These are phyloP conservation scores for Psilopsiagon aymara DNA, from an alignment of 2,113 vertebrate genomes.

Conservation along the genomic window DNA sequence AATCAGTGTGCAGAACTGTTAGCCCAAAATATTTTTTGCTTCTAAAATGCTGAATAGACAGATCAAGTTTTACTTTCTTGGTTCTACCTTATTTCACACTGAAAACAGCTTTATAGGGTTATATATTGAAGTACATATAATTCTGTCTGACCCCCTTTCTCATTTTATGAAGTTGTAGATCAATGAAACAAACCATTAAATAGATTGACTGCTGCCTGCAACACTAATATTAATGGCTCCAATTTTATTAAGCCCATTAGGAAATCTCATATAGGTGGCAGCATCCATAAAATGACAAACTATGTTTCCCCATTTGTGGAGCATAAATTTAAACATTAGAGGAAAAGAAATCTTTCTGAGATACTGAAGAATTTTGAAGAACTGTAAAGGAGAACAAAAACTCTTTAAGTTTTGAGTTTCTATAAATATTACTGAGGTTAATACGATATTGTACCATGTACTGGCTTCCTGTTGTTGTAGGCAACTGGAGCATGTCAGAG, in stretches of 20 bases:
- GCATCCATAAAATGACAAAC: not conserved
- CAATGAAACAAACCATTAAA: conserved; percentile 19
- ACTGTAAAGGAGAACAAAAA: not conserved
- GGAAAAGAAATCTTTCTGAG: not conserved
- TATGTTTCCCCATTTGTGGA: not conserved
- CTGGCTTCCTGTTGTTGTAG: not conserved
- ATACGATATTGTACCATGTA: not conserved
- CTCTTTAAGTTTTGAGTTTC: not conserved
- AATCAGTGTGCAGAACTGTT: not conserved
- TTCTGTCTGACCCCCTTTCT: not conserved
- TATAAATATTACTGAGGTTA: not conserved
- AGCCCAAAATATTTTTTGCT: not conserved
- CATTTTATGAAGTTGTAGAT: conserved; percentile 22
- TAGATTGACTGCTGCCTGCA: not conserved
- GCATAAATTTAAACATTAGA: not conserved
- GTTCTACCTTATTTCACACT: not conserved
- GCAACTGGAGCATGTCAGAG: not conserved
- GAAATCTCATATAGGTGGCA: not conserved
- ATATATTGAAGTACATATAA: not conserved
- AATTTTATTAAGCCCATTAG: not conserved
- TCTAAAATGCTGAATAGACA: conserved; percentile 2
- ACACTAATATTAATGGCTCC: not conserved
- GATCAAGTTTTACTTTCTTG: not conserved
- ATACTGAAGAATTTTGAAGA: not conserved
- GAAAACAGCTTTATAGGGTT: not conserved